Conservation (phyloP, 2,113 vertebrate species). For the Thamnaconus septentrionalis region DNA sequence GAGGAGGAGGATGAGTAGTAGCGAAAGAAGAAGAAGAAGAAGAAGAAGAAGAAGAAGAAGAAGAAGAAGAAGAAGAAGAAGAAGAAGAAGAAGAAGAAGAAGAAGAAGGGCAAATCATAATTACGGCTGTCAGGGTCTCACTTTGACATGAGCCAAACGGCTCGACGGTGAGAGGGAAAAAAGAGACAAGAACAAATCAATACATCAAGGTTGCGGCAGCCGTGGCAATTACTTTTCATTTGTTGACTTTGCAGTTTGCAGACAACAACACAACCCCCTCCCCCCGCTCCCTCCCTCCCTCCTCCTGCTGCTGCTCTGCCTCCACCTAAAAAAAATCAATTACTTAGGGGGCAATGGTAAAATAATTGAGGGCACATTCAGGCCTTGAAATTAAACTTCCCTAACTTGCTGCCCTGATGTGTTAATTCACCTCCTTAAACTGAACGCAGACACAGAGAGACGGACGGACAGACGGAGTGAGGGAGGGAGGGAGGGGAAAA, state of each 20-base stretch:
- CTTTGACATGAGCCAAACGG: slow-evolving; percentile 47
- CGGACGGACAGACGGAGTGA: no score
- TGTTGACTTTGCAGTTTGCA: no score
- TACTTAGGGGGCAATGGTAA: slow-evolving; percentile 49
- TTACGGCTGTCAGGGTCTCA: slow-evolving; percentile 3
- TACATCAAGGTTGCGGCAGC: slow-evolving; percentile 37
- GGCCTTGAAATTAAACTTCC: slow-evolving; percentile 59
- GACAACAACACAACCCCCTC: neutral
- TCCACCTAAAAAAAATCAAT: slow-evolving; percentile 55
- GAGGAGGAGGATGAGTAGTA: no score
- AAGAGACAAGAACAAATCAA: slow-evolving; percentile 37
- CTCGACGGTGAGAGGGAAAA: slow-evolving; percentile 12
- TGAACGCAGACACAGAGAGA: slow-evolving; percentile 6
- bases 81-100: no score
- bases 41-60: no score
- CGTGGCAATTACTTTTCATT: no score
- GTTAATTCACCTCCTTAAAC: slow-evolving; percentile 38
- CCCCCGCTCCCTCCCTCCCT: slow-evolving; percentile 36
- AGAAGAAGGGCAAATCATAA: no score
- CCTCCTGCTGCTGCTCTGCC: slow-evolving; percentile 7
- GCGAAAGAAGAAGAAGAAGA: no score
- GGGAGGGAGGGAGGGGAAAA: neutral
- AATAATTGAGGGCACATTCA: slow-evolving; percentile 60
- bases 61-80: no score
- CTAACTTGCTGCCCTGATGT: slow-evolving; percentile 34